Evolutionary conservation across 2,797 vertebrate genomes (phyloP).

Genomic region (Cynodonichthys magdalenae): DNA sequence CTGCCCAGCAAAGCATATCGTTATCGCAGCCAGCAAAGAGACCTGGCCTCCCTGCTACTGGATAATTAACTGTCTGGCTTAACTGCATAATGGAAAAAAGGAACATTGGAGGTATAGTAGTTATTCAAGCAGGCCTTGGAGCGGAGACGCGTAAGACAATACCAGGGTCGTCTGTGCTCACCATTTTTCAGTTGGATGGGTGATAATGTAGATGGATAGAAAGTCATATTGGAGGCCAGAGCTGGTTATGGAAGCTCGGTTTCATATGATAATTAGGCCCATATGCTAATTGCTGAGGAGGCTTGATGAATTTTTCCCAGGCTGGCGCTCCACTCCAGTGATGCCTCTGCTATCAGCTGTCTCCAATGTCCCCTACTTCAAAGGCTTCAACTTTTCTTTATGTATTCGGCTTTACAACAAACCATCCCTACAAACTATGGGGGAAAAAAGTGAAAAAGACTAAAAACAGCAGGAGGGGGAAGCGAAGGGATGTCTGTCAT

Average conservation of each 20-base stretch:
- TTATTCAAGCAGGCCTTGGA: constrained; percentile 72
- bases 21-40: constrained; percentile 81
- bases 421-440: neutral
- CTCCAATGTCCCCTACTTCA: constrained; percentile 68
- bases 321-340: constrained; percentile 39
- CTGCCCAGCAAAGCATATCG: constrained; percentile 82
- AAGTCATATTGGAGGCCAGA: constrained; percentile 60
- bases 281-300: constrained; percentile 76
- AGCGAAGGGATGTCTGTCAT: constrained; percentile 55
- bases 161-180: constrained; percentile 63
- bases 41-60: constrained; percentile 76
- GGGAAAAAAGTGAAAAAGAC: constrained; percentile 39
- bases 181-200: constrained; percentile 58
- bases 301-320: constrained; percentile 71
- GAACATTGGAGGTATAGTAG: constrained; percentile 73
- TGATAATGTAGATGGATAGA: constrained; percentile 61
- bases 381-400: constrained; percentile 60
- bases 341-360: constrained; percentile 58
- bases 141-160: constrained; percentile 69
- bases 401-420: constrained; percentile 48
- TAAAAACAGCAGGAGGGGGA: constrained; percentile 46
- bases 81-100: constrained; percentile 79
- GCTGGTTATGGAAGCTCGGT: constrained; percentile 66
- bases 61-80: constrained; percentile 87
- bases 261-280: constrained; percentile 78